A percentile compares a stretch with the other conserved stretches of the same genome.
phyloP scores from a whole-genome alignment of 2,888 invertebrate species.

The Ormyrus nitidulus region DNA sequence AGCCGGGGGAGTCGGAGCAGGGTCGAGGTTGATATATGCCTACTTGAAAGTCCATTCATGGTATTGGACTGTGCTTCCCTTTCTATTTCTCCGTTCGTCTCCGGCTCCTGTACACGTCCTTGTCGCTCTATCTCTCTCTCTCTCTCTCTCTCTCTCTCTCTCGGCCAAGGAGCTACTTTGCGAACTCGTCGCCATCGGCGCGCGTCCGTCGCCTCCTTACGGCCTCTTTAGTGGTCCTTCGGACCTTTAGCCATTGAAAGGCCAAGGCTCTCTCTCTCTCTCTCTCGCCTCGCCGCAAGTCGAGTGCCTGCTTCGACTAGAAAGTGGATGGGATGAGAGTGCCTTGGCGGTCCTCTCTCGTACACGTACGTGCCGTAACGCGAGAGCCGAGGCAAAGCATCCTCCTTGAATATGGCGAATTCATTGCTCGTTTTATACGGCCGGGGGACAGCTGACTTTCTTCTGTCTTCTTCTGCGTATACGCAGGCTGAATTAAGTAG shows the following conservation, averaged over 20 bases:
- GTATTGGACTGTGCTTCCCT: constrained; percentile 64
- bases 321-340: constrained; percentile 28
- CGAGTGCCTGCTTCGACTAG: constrained; percentile 20
- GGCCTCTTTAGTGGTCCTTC: constrained; percentile 55
- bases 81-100: constrained; percentile 9
- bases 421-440: constrained; percentile 25
- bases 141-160: constrained; percentile 31
- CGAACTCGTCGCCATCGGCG: constrained; percentile 32
- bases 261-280: neutral
- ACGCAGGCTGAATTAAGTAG: constrained; percentile 11
- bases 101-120: no score
- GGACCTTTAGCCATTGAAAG: constrained; percentile 36
- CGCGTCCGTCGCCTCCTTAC: constrained; percentile 25
- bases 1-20: constrained; percentile 37
- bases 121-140: constrained; percentile 16
- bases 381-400: neutral
- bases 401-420: constrained; percentile 32
- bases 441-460: neutral
- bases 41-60: constrained; percentile 75
- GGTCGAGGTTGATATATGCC: constrained; percentile 70
- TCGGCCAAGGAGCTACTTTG: constrained; percentile 30
- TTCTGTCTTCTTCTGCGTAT: neutral
- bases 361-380: neutral
- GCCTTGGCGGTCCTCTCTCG: neutral
- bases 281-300: neutral